Evolutionary conservation across 1,140 invertebrate species (phyloP).

Genomic region (Sipha flava): DNA sequence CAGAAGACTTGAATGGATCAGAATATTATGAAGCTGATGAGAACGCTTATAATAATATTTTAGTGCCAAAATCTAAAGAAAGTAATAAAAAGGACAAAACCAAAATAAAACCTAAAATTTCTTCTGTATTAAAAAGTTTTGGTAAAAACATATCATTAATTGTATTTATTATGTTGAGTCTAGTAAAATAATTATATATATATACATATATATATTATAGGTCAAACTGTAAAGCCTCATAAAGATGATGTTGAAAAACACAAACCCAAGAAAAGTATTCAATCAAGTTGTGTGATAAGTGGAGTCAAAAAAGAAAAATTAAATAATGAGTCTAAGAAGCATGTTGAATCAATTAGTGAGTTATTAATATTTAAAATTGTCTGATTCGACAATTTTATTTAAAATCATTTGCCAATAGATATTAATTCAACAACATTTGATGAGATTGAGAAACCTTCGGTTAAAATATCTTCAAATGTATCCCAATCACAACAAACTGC

Average conservation of each 20-base stretch:
- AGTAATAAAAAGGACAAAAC: constrained; percentile 31
- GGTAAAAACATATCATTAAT: neutral
- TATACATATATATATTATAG: constrained; percentile 11
- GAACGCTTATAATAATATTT: constrained; percentile 21
- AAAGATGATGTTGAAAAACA: constrained; percentile 17
- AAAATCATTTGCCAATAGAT: neutral
- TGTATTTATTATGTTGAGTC: neutral
- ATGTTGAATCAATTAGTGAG: constrained; percentile 7
- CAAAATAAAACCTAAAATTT: constrained; percentile 18
- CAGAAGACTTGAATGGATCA: constrained; percentile 38
- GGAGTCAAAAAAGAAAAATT: constrained; percentile 1
- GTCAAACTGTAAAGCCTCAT: neutral
- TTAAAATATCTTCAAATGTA: neutral
- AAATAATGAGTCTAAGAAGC: neutral
- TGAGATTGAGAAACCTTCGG: neutral
- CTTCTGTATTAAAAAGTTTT: neutral
- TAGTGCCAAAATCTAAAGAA: constrained; percentile 17
- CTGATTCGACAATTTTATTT: neutral
- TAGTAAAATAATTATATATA: neutral
- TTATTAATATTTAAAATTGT: neutral
- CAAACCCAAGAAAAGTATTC: neutral
- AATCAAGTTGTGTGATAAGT: neutral
- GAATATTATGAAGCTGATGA: constrained; percentile 29
- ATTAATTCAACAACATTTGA: neutral
- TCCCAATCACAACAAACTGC: neutral